Base-by-base conservation (phyloP, 2,113 vertebrate species). In the Sylvia atricapilla region DNA sequence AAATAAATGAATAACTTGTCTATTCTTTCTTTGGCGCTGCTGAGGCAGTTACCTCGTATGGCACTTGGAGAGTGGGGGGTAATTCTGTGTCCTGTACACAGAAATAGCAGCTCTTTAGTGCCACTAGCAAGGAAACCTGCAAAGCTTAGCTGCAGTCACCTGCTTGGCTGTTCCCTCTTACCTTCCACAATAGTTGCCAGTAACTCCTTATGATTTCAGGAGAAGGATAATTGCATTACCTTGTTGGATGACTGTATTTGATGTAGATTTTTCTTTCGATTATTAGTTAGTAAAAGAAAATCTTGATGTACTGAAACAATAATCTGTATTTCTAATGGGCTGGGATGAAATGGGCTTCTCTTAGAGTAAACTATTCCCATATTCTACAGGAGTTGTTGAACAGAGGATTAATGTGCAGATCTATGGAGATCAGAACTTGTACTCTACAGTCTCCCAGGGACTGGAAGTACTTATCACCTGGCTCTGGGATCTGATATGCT, bases 1-100 rank as follows among this genome's bases (percentile, higher is more conserved):
- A 81, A 94, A 94, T 86, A 91, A 95, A 93, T 93, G 37, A 63
- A 21, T 96, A 91, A 91, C 92, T 92, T 78, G 19, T 55, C 78
- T 66, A 1, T 47, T 52, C 15, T 80, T 80, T n/a, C 22, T 70
- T 62, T 93, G 93, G 39, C 1, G 0, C 59, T 67, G 6, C 62
- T 39, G 73, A 58, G 68, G 41, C 68, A 23, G 62, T 96, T 93
- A 56, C 91, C 91, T 95, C 67, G 6, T 30, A 10, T 83, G 78
- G 82, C 89, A 80, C 78, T 66, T 30, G 53, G 49, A 58, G 81
- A 79, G 56, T 67, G 7, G 30, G 50, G 78, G 74, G 69, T 94
- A 13, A 28, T 78, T 75, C 66, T 58, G 58, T 49, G 70, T 27
- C 49, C 77, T 73, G 66, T 30, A 24, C 37, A 12, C 60, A 69